These are phyloP conservation scores for Corythornis madagascariensis DNA, from an alignment of 2,113 vertebrate genomes.

Conservation along the genomic window DNA sequence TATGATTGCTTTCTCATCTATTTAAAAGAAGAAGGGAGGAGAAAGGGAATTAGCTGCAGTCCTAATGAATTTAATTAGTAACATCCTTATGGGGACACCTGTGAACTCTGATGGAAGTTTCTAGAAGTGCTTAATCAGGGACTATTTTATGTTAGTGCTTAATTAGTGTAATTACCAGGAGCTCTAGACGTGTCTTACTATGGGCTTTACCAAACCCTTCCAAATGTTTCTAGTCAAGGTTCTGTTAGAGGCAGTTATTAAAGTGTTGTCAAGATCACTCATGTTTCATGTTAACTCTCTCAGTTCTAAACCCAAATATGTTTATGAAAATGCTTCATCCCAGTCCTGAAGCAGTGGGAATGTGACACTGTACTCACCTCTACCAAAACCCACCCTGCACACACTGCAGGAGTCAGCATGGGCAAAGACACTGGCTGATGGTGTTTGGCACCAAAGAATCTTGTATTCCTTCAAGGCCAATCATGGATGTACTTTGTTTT, in stretches of 20 bases:
- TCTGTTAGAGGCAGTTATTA: neutral
- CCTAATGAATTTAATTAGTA: neutral
- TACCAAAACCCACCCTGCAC: neutral
- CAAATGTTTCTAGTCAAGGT: neutral
- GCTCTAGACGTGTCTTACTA: neutral
- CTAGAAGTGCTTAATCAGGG: neutral
- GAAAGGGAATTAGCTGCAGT: neutral
- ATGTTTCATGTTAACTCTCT: neutral
- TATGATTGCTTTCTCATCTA: slow-evolving; percentile 13
- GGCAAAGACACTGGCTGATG: neutral
- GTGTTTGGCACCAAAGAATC: neutral
- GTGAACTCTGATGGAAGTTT: neutral
- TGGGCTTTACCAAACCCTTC: neutral
- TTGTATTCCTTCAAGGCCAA: neutral
- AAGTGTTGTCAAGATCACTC: neutral
- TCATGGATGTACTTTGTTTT: neutral
- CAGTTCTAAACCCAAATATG: neutral
- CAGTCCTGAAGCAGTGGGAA: neutral
- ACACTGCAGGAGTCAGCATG: neutral
- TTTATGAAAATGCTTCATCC: neutral
- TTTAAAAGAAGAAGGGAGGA: neutral
- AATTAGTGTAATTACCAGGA: neutral
- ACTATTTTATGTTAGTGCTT: neutral
- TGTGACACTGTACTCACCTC: neutral
- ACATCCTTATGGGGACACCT: neutral